These are phyloP conservation scores for Phragmatobia fuliginosa DNA, from an alignment of 2,888 invertebrate genomes.

Conservation along the genomic window DNA sequence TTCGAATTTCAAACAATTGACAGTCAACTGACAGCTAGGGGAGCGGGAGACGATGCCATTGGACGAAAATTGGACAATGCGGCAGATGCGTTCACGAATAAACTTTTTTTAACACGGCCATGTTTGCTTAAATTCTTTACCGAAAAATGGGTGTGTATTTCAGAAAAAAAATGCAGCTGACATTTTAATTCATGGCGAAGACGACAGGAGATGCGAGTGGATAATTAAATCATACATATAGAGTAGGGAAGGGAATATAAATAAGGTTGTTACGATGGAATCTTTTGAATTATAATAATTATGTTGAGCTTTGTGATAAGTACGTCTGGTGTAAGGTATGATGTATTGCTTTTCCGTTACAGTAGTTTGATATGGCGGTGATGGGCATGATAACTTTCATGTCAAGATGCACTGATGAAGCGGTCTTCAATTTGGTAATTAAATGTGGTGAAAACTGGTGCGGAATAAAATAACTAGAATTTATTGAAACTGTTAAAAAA, in stretches of 20 bases:
- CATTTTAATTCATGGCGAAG: constrained; percentile 73
- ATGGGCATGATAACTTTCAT: constrained; percentile 43
- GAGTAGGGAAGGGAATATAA: constrained; percentile 60
- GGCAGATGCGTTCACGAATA: constrained; percentile 79
- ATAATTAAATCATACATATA: constrained; percentile 63
- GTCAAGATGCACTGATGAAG: constrained; percentile 39
- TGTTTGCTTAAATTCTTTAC: constrained; percentile 80
- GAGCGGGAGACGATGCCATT: constrained; percentile 78
- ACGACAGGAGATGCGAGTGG: constrained; percentile 74
- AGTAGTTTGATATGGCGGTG: constrained; percentile 46
- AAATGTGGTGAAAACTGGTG: neutral
- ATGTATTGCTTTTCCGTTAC: constrained; percentile 66
- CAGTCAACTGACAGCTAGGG: constrained; percentile 84
- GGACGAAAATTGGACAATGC: constrained; percentile 82
- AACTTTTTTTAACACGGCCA: constrained; percentile 72
- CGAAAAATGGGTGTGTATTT: constrained; percentile 67
- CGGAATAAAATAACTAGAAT: neutral
- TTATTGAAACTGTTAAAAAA: neutral
- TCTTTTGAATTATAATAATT: constrained; percentile 58
- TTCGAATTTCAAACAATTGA: constrained; percentile 77
- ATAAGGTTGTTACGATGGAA: constrained; percentile 46
- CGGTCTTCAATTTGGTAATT: constrained; percentile 7
- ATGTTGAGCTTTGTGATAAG: constrained; percentile 54
- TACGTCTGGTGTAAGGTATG: constrained; percentile 57
- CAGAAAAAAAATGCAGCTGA: constrained; percentile 70